A percentile compares a stretch with the other conserved stretches of the same genome.
Conservation (phyloP, 2,797 vertebrate genomes). For the Chelidonichthys spinosus region DNA sequence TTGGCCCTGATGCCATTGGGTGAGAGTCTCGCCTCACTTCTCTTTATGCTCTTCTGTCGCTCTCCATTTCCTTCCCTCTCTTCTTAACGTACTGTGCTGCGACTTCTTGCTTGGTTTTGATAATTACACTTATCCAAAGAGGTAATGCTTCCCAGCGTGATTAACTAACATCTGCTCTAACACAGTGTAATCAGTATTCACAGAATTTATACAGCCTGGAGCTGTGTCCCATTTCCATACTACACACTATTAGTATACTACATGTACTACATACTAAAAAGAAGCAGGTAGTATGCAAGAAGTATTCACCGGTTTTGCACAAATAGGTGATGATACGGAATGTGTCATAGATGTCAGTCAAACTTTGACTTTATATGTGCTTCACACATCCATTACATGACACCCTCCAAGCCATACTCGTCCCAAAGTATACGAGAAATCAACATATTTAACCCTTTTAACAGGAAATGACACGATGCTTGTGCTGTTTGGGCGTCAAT, state of each 20-base stretch:
- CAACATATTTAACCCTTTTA: background rate
- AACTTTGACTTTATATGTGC: background rate
- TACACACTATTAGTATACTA: background rate
- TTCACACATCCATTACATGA: background rate
- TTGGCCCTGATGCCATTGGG: background rate
- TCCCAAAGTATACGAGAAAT: background rate
- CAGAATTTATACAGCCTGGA: background rate
- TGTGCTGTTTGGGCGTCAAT: background rate
- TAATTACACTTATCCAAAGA: constrained; percentile 8
- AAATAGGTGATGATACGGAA: background rate
- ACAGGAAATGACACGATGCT: background rate
- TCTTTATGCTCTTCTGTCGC: background rate
- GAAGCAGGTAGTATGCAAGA: background rate
- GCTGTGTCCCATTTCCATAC: background rate
- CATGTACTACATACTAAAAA: no score
- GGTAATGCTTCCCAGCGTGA: background rate
- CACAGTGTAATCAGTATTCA: background rate
- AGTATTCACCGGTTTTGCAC: background rate
- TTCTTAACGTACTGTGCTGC: background rate
- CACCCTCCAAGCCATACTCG: background rate
- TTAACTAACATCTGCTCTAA: background rate
- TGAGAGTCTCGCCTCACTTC: background rate
- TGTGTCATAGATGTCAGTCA: background rate
- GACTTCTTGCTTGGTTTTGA: background rate
- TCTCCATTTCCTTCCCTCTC: background rate